Evolutionary conservation across 2,797 vertebrate species (phyloP).

Genomic region (Danio jaintianensis): DNA sequence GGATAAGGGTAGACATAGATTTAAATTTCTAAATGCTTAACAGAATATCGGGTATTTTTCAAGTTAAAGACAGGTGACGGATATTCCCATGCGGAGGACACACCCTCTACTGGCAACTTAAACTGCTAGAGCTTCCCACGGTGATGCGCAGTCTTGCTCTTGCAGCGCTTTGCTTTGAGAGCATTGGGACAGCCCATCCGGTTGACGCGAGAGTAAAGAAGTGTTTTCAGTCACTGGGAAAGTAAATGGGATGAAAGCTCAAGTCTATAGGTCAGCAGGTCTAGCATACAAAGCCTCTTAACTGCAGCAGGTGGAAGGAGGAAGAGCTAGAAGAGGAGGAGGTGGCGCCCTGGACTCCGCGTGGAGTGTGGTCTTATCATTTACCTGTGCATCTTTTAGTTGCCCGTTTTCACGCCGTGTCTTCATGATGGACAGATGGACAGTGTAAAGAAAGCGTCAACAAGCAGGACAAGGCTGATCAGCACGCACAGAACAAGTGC

Average conservation of each 20-base stretch:
- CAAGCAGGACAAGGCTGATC: constrained; percentile 21
- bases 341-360: constrained; percentile 62
- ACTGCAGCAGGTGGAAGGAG: constrained; percentile 72
- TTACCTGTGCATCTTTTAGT: constrained; percentile 18
- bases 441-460: constrained; percentile 25
- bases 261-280: constrained; percentile 78
- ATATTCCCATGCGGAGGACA: constrained; percentile 77
- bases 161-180: not conserved
- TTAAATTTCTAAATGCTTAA: not conserved
- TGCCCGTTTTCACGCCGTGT: constrained; percentile 4
- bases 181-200: constrained; percentile 1
- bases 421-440: constrained; percentile 38
- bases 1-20: not conserved
- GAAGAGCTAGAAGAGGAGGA: constrained; percentile 55
- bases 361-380: constrained; percentile 34
- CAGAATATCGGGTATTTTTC: not conserved
- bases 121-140: constrained; percentile 22
- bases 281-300: constrained; percentile 81
- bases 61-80: constrained; percentile 57
- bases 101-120: constrained; percentile 70
- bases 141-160: constrained; percentile 27
- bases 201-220: constrained; percentile 40
- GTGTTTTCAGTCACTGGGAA: constrained; percentile 52
- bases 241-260: constrained; percentile 80
- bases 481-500: constrained; percentile 35